Evolutionary conservation across 53 echinoderm and acorn worm species (phyloP).

Genomic region (Actinopyga echinites): DNA sequence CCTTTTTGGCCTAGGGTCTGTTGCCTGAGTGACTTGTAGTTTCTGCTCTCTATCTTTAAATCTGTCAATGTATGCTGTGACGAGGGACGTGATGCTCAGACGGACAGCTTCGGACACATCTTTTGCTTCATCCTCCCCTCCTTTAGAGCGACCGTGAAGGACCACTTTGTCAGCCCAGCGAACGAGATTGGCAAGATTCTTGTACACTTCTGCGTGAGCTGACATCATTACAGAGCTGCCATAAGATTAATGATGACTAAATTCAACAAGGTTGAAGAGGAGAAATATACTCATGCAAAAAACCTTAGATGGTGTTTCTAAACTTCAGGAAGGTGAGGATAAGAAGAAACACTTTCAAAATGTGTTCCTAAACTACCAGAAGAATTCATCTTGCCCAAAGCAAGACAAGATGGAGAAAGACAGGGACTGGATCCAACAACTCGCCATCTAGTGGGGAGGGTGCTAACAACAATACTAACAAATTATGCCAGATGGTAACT

Average conservation of each 20-base stretch:
- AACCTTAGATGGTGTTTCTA: too few species aligned
- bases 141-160: constrained; percentile 69
- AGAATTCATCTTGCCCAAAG: too few species aligned
- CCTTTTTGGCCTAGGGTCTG: background rate
- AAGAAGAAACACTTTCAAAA: too few species aligned
- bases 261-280: background rate
- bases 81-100: constrained; percentile 74
- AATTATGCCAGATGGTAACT: too few species aligned
- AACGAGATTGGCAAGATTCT: constrained; percentile 92
- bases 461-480: too few species aligned
- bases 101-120: constrained; percentile 72
- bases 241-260: background rate
- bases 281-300: too few species aligned
- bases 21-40: background rate
- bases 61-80: constrained; percentile 76
- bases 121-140: constrained; percentile 51
- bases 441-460: too few species aligned
- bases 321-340: too few species aligned
- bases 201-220: constrained; percentile 80
- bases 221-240: constrained; percentile 79
- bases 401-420: too few species aligned
- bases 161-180: constrained; percentile 97
- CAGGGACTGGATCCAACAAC: too few species aligned
- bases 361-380: too few species aligned
- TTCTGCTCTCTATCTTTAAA: constrained; percentile 60